Evolutionary conservation across 1,140 invertebrate species (phyloP), one percentile per base, ranked within the genome.

Genomic region (Zaprionus ghesquierei): DNA sequence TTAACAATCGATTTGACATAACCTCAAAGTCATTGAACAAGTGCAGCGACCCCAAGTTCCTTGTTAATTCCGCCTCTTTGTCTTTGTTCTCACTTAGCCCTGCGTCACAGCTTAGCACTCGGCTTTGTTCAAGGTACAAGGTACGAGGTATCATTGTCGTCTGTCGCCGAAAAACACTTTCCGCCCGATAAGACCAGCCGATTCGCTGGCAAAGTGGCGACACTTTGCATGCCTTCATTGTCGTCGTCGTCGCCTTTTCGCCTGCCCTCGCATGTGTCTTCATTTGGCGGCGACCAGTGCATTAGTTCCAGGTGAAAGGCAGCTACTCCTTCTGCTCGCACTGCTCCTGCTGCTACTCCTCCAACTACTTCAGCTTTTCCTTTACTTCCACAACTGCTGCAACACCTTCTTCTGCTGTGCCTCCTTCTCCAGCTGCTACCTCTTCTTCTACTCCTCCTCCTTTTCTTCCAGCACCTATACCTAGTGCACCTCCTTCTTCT

Each of bases 151-250:
- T 50, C 53, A 31, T 41, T 55, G 59, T 50, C 35, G 33, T 49
- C 63, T 74, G 76, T 70, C 76, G 59, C 8, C 29, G n/a, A 18
- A 60, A 81, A 82, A 46, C 81, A 85, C 81, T 85, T 86, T 71
- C 31, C 35, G 50, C 56, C 53, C 62, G 82, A 89, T 89, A 87
- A 74, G 68, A 81, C 63, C 65, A 6, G 35, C 49, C 65, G 62
- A 29, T 55, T 53, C n/a, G 2, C 18, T n/a, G 35, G 15, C 18
- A 18, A 44, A 23, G 23, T 75, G 81, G 69, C 59, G 78, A 85
- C 81, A 82, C 64, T 85, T 86, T 58, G 70, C 74, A 71, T 61
- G 62, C 31, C 35, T 41, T 38, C 35, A 38, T 38, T 41, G 35
- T 41, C 35, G n/a, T 41, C 2, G n/a, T 38, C 18, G 74, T 46